phyloP scores from a whole-genome alignment of 2,113 vertebrate species.

The Burhinus bistriatus region DNA sequence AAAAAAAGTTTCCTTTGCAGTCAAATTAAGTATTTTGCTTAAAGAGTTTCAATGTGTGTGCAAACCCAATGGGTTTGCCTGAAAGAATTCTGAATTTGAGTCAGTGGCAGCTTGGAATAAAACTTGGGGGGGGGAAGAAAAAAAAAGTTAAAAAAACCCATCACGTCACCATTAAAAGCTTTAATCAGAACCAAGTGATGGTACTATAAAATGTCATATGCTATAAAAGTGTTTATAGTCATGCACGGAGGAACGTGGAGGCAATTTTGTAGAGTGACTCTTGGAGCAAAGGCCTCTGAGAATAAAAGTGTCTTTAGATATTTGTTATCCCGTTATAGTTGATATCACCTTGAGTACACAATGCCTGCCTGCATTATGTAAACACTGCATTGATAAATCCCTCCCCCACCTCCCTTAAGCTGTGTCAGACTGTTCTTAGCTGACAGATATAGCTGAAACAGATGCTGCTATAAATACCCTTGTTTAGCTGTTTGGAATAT shows the following conservation, averaged over 20 bases:
- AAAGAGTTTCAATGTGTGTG: neutral
- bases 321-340: slow-evolving; percentile 57
- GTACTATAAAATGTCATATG: neutral
- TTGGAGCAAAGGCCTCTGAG: slow-evolving; percentile 57
- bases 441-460: slow-evolving; percentile 62
- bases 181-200: neutral
- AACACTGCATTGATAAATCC: slow-evolving; percentile 62
- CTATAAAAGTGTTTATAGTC: neutral
- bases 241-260: neutral
- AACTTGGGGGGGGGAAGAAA: neutral
- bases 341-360: slow-evolving; percentile 58
- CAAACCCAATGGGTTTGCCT: neutral
- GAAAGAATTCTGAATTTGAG: neutral
- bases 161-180: neutral
- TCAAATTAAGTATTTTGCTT: neutral
- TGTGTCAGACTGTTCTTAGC: slow-evolving; percentile 29
- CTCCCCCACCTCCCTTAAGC: slow-evolving; percentile 44
- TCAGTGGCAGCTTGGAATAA: neutral
- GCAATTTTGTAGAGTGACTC: slow-evolving; percentile 57
- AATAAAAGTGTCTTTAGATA: slow-evolving; percentile 56
- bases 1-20: neutral
- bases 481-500: slow-evolving; percentile 40
- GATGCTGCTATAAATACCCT: slow-evolving; percentile 70
- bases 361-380: slow-evolving; percentile 66
- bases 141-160: too few species aligned